phyloP scores from a whole-genome alignment of 2,113 vertebrate genomes.

The Rana temporaria region DNA sequence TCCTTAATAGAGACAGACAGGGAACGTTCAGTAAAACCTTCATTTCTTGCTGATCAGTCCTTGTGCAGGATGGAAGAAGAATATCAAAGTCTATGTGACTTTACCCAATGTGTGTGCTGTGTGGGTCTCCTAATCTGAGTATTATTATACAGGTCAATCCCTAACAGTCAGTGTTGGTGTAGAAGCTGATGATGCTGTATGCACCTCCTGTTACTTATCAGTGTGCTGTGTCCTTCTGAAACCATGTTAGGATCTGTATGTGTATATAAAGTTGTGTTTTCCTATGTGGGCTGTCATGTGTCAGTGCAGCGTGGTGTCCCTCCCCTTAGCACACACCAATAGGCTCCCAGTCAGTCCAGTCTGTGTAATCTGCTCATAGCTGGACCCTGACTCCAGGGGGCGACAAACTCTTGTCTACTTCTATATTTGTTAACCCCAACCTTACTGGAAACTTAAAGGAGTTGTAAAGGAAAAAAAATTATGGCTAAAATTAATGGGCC shows the following conservation, averaged over 20 bases:
- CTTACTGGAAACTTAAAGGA: background rate
- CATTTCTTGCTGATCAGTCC: background rate
- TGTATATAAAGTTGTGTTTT: background rate
- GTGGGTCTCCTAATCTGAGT: too few relatives aligned
- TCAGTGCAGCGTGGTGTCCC: background rate
- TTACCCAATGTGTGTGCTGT: background rate
- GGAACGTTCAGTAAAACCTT: background rate
- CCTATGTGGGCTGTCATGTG: background rate
- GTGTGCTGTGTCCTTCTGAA: background rate
- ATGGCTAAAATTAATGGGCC: too few relatives aligned
- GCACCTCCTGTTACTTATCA: background rate
- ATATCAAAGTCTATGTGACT: background rate
- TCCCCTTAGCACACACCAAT: constrained; percentile 1
- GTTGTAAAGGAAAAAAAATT: too few relatives aligned
- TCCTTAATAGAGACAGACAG: background rate
- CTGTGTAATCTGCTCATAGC: background rate
- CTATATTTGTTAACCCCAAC: background rate
- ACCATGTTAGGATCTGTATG: background rate
- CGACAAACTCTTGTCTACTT: background rate
- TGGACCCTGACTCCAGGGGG: constrained; percentile 8
- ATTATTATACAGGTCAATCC: background rate
- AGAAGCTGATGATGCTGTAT: background rate
- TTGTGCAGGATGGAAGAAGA: too few relatives aligned
- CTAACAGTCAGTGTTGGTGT: background rate
- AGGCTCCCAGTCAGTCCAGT: background rate